Evolutionary conservation across 1,140 invertebrate genomes (phyloP).

Genomic region (Chironomus striatipennis): DNA sequence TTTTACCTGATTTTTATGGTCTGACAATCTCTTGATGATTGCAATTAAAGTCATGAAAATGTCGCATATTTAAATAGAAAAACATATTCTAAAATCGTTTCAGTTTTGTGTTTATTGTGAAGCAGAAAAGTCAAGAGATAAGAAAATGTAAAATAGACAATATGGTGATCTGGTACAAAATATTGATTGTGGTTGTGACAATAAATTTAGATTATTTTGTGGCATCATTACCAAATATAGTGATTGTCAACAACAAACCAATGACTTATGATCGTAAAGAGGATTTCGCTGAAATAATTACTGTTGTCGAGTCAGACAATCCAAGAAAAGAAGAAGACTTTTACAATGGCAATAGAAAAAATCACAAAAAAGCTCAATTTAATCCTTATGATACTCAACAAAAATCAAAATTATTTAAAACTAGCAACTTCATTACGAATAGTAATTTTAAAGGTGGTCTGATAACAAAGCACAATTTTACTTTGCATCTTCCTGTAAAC

Average conservation of each 20-base stretch:
- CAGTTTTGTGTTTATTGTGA: neutral
- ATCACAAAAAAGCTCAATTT: no score
- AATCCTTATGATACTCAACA: neutral
- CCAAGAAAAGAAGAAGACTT: no score
- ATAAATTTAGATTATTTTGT: neutral
- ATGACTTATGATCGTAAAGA: neutral
- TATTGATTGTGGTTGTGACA: neutral
- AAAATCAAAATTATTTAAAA: neutral
- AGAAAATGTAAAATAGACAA: neutral
- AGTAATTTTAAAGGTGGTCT: neutral
- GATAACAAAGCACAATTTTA: neutral
- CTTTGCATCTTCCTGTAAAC: neutral
- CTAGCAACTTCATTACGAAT: neutral
- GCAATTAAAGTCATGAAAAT: conserved; percentile 10
- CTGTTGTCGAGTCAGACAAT: neutral
- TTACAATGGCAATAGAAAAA: no score
- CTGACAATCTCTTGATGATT: neutral
- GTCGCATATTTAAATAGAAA: conserved; percentile 10
- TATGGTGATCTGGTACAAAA: neutral
- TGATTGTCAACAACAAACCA: conserved; percentile 12
- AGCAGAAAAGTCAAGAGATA: neutral
- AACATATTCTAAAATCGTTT: neutral
- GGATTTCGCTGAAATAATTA: neutral
- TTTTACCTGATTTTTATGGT: conserved; percentile 16
- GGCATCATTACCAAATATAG: neutral